Evolutionary conservation across 2,797 vertebrate genomes (phyloP), one percentile per base, ranked within the genome.

Genomic region (Peromyscus nudipes): DNA sequence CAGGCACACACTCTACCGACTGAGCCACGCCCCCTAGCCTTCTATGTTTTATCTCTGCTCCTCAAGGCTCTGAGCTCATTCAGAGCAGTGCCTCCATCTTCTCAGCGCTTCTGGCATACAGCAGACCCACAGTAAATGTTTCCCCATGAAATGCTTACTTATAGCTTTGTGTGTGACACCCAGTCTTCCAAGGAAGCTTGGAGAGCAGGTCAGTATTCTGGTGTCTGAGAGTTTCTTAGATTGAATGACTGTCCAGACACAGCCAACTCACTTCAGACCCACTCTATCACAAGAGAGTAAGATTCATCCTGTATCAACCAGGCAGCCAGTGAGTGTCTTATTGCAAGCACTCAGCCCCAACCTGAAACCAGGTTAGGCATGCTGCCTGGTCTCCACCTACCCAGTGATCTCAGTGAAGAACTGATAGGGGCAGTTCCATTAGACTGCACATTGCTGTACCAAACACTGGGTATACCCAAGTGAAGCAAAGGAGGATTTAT

Each of bases 251-350:
- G 55, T 81, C 52, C 31, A 96, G 64, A 43, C 83, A 73, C 80
- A n/a, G 89, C 79, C 86, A 55, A 88, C 52, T 12, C 55, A 64
- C 95, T 96, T 89, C 64, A 71, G n/a, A 89, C 9, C 75, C 71
- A 89, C 89, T 97, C 40, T 3, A 71, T 92, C 87, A 95, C 3
- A 0, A 57, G 71, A 95, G 93, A 81, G 40, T 25, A 31, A 93
- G 64, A 34, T 8, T 19, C 57, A 87, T 43, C 81, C 55, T 49
- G 8, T 14, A 27, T 37, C 55, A 52, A 77, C 73, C 31, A n/a
- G 75, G 46, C 34, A 84, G 29, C 55, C 86, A 76, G 34, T 9
- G 21, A 95, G 71, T 2, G 2, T 69, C 84, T 57, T n/a, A 16
- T 0, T 29, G 76, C 31, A 84, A 34, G 81, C 17, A 13, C 1